phyloP scores from a whole-genome alignment of 2,113 vertebrate species.

The Eidolon helvum region DNA sequence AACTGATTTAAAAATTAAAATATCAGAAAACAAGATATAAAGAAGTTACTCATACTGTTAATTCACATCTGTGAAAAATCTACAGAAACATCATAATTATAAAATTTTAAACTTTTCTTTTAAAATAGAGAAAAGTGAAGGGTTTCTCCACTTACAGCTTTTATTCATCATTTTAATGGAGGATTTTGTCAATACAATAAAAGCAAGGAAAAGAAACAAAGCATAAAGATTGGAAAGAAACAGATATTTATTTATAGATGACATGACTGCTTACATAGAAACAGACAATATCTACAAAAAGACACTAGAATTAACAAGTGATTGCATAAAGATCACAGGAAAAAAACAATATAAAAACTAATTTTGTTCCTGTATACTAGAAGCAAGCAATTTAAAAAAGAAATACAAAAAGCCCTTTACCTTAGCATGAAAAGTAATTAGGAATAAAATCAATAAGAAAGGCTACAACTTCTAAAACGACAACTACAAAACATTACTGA shows the following conservation, averaged over 20 bases:
- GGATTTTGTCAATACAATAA: background rate
- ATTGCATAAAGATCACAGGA: background rate
- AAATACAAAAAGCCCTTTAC: background rate
- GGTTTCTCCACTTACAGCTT: background rate
- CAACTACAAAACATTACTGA: background rate
- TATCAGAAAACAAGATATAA: background rate
- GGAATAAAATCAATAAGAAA: background rate
- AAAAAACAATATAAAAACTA: background rate
- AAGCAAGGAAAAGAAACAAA: background rate
- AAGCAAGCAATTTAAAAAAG: background rate
- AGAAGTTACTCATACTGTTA: background rate
- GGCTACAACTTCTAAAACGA: background rate
- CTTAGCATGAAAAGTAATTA: background rate
- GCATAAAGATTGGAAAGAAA: background rate
- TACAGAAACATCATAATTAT: background rate
- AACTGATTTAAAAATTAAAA: background rate
- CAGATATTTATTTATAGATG: background rate
- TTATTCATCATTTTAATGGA: background rate
- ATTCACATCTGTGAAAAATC: background rate
- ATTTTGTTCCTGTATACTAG: background rate
- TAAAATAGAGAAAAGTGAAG: background rate
- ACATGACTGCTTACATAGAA: background rate
- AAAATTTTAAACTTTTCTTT: background rate
- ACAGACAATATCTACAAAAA: background rate
- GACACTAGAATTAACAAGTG: background rate